Percentiles rank a stretch among this genome's conserved stretches.
These are phyloP conservation scores for Listronotus oregonensis DNA, from an alignment of 1,140 invertebrate species.

Conservation along the genomic window DNA sequence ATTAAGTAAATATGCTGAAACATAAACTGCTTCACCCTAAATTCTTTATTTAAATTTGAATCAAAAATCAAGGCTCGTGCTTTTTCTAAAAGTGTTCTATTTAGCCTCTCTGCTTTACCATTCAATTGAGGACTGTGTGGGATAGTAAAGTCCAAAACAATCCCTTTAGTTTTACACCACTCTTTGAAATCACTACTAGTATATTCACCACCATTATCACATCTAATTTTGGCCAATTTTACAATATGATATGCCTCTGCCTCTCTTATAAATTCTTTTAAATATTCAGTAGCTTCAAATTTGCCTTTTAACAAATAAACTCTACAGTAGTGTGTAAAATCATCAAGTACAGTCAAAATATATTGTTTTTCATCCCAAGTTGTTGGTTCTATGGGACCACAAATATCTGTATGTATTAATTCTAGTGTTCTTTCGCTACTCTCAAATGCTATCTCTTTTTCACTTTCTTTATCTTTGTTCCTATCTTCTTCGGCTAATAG, in stretches of 20 bases:
- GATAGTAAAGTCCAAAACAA: conserved; percentile 35
- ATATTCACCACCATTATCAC: conserved; percentile 41
- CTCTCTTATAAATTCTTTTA: conserved; percentile 18
- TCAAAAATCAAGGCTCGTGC: conserved; percentile 50
- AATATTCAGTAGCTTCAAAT: conserved; percentile 13
- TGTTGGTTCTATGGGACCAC: conserved; percentile 10
- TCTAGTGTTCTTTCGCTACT: conserved; percentile 3
- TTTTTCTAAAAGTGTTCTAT: conserved; percentile 50
- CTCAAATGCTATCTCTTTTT: too few relatives aligned
- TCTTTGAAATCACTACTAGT: conserved; percentile 31
- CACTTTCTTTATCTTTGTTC: too few relatives aligned
- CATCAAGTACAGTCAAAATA: conserved; percentile 53
- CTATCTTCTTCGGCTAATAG: too few relatives aligned
- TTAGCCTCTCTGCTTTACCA: conserved; percentile 54
- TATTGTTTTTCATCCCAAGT: conserved; percentile 41
- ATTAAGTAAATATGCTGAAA: conserved; percentile 47
- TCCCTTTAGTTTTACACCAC: conserved; percentile 40
- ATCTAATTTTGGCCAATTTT: conserved; percentile 21
- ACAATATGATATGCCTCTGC: conserved; percentile 4
- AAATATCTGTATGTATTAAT: conserved; percentile 12
- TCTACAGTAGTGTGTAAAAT: conserved; percentile 48
- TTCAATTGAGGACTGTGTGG: conserved; percentile 53
- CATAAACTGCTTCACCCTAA: conserved; percentile 49
- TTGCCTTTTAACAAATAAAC: conserved; percentile 49
- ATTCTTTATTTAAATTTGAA: conserved; percentile 35